phyloP scores from a whole-genome alignment of 2,113 vertebrate species.

The Enhydra lutris region DNA sequence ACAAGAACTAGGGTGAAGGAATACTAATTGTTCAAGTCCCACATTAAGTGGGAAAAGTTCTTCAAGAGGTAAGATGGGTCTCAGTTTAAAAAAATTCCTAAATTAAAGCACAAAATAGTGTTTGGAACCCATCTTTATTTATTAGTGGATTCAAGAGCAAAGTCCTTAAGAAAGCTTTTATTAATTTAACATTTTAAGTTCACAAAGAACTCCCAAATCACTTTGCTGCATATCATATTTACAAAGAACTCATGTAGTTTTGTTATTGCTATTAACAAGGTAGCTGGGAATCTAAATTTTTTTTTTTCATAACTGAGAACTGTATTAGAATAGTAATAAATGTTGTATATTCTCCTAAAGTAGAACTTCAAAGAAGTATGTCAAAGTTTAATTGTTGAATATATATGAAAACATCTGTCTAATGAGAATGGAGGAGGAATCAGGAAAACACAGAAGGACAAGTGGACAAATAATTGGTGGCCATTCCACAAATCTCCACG shows the following conservation, averaged over 20 bases:
- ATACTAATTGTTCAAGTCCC: neutral
- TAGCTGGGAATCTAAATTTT: neutral
- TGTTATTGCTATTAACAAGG: neutral
- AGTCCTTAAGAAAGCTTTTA: neutral
- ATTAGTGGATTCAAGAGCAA: neutral
- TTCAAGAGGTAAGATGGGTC: neutral
- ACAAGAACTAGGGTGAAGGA: neutral
- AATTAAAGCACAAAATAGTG: neutral
- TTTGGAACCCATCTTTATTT: neutral
- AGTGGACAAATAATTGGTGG: neutral
- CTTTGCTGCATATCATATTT: neutral
- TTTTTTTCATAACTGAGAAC: neutral
- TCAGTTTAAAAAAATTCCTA: neutral
- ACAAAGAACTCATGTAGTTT: neutral
- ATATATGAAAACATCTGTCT: neutral
- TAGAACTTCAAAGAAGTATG: neutral
- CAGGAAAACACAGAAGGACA: neutral
- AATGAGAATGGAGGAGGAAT: neutral
- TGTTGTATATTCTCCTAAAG: neutral
- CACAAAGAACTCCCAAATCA: neutral
- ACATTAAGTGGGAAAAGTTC: neutral
- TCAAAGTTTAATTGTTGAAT: neutral
- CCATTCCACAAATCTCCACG: neutral
- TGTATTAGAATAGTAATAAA: neutral
- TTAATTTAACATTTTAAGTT: neutral